A percentile compares a stretch with the other conserved stretches of the same genome.
These are phyloP conservation scores for Trinectes maculatus DNA, from an alignment of 2,113 vertebrate species.

Conservation along the genomic window DNA sequence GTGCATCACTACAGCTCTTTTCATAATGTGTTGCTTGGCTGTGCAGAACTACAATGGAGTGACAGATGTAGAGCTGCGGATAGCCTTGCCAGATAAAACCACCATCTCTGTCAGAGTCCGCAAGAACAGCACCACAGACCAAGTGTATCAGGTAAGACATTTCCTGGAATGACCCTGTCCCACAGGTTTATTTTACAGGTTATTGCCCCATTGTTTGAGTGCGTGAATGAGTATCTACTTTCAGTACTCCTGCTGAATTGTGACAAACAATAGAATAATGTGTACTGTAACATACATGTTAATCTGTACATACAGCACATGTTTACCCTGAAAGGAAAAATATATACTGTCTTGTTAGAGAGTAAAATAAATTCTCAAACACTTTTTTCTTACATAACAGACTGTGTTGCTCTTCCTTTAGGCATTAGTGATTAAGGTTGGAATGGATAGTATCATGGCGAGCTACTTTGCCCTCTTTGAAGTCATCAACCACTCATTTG, in stretches of 20 bases:
- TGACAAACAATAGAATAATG: background rate
- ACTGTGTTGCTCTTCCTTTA: conserved; percentile 52
- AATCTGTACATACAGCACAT: background rate
- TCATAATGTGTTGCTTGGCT: conserved; percentile 15
- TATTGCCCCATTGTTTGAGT: background rate
- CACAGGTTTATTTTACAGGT: too few relatives aligned
- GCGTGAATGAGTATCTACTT: background rate
- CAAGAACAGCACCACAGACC: conserved; percentile 98
- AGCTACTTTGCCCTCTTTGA: conserved; percentile 98
- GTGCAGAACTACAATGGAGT: conserved; percentile 95
- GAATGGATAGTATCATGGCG: conserved; percentile 95
- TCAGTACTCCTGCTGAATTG: background rate
- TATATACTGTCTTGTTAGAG: too few relatives aligned
- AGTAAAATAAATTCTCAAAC: background rate
- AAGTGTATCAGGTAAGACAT: conserved; percentile 93
- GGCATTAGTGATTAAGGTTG: conserved; percentile 91
- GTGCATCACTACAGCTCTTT: background rate
- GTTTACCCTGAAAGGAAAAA: background rate
- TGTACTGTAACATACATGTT: background rate
- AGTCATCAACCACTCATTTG: conserved; percentile 96
- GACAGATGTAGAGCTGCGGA: conserved; percentile 92
- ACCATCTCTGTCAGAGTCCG: conserved; percentile 92
- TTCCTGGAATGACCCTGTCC: background rate
- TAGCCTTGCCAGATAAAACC: conserved; percentile 91
- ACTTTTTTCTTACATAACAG: conserved; percentile 1